phyloP scores from a whole-genome alignment of 2,888 invertebrate genomes.

The Drosophila niveifrons region DNA sequence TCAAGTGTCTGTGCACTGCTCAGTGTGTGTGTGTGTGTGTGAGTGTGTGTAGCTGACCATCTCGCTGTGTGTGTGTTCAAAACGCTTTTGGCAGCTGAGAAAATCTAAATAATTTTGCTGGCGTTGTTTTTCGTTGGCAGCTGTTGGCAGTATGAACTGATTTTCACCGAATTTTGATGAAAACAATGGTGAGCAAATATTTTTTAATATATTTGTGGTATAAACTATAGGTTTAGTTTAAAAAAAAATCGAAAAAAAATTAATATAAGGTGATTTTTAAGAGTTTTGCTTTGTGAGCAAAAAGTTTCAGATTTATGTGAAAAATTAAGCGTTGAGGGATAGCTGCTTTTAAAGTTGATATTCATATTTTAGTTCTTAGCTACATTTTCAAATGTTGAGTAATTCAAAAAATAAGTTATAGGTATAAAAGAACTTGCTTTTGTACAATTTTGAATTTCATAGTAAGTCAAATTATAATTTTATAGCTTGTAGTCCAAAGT shows the following conservation, averaged over 20 bases:
- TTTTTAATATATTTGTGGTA: constrained; percentile 29
- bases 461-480: too few relatives aligned
- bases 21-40: constrained; percentile 46
- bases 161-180: constrained; percentile 69
- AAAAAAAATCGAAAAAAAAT: constrained; percentile 24
- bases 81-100: constrained; percentile 64
- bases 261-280: background rate
- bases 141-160: constrained; percentile 82
- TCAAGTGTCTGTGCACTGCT: constrained; percentile 50
- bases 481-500: too few relatives aligned
- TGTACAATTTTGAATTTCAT: too few relatives aligned
- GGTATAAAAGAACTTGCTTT: too few relatives aligned
- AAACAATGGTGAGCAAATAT: constrained; percentile 75
- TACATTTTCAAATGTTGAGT: too few relatives aligned
- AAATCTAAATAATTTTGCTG: constrained; percentile 59
- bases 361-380: too few relatives aligned
- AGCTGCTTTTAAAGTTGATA: too few relatives aligned
- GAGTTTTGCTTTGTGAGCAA: background rate
- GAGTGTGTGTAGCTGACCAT: constrained; percentile 38
- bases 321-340: background rate
- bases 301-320: background rate
- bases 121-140: constrained; percentile 73
- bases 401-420: too few relatives aligned
- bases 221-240: constrained; percentile 43
- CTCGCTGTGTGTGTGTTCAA: constrained; percentile 40